phyloP scores from a whole-genome alignment of 2,888 invertebrate species.

The Gymnoscelis rufifasciata region DNA sequence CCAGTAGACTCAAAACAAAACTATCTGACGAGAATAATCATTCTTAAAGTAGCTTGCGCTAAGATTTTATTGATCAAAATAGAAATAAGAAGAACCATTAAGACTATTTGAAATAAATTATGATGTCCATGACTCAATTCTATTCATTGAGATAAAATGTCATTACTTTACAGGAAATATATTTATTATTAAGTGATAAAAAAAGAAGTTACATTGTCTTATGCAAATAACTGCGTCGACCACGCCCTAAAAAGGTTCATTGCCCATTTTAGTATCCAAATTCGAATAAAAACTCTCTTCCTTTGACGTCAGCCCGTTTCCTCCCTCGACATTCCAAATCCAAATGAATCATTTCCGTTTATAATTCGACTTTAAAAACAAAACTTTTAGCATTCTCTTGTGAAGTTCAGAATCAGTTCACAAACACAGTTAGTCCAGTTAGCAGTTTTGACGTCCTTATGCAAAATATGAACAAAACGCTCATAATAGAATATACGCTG shows the following conservation, averaged over 20 bases:
- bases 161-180: no score
- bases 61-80: no score
- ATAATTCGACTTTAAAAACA: conserved; percentile 16
- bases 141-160: no score
- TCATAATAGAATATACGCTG: neutral
- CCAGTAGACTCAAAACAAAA: no score
- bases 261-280: conserved; percentile 2
- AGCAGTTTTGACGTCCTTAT: conserved; percentile 10
- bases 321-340: conserved; percentile 6
- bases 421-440: conserved; percentile 9
- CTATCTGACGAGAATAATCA: no score
- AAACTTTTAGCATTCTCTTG: conserved; percentile 14
- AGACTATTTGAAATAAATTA: no score
- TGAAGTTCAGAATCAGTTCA: conserved; percentile 9
- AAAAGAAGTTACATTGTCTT: no score
- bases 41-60: no score
- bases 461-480: neutral
- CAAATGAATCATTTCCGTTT: conserved; percentile 14
- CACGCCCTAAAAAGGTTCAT: neutral
- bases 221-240: no score
- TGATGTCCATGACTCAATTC: no score
- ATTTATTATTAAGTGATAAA: no score
- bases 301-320: conserved; percentile 14
- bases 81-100: no score
- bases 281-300: neutral